phyloP scores from a whole-genome alignment of 1,140 invertebrate genomes.

The Thereuonema tuberculata region DNA sequence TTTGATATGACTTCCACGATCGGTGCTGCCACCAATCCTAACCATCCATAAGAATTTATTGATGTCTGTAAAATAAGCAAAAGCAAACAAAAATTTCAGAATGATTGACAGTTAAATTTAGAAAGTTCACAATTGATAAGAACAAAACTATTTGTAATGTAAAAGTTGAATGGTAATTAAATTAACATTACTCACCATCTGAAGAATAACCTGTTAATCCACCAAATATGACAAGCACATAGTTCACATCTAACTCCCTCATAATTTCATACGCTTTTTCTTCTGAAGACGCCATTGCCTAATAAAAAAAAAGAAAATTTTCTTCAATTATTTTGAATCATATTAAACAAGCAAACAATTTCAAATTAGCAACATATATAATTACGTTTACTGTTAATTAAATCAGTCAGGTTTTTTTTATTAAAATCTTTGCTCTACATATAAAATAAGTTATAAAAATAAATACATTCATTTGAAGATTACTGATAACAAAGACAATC shows the following conservation, averaged over 20 bases:
- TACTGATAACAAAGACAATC: no score
- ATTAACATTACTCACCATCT: constrained; percentile 53
- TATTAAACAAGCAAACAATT: no score
- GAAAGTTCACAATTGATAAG: not conserved
- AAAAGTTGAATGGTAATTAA: no score
- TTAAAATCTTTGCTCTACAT: no score
- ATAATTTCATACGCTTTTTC: constrained; percentile 96
- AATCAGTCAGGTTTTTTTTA: no score
- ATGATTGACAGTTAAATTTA: not conserved
- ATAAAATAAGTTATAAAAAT: no score
- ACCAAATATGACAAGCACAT: constrained; percentile 96
- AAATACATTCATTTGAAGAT: no score
- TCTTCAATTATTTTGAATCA: not conserved
- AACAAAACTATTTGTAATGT: no score
- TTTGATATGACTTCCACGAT: constrained; percentile 83
- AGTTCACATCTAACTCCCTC: constrained; percentile 91
- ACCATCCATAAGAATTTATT: constrained; percentile 99
- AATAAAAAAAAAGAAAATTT: constrained; percentile 6
- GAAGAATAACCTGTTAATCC: constrained; percentile 96
- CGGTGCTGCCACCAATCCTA: constrained; percentile 90
- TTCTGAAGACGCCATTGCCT: constrained; percentile 90
- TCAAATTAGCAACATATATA: no score
- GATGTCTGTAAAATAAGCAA: constrained; percentile 61
- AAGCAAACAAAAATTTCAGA: constrained; percentile 9
- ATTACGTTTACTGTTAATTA: no score